Percentiles rank a stretch among this genome's conserved stretches.
Evolutionary conservation across 2,888 invertebrate species (phyloP).

Genomic region (Neria commutata): DNA sequence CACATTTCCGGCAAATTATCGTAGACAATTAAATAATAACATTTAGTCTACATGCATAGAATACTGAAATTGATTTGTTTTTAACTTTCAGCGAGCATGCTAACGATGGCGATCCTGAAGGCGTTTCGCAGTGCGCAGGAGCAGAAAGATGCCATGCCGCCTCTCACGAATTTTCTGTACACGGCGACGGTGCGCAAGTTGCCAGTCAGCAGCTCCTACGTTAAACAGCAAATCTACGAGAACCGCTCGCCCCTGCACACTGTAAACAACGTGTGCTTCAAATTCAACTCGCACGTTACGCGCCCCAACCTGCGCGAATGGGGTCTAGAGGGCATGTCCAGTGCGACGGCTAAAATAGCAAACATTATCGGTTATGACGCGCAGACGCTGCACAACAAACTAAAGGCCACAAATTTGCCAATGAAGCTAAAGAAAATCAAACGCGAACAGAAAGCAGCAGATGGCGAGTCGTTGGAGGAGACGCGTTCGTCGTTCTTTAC

Average conservation of each 20-base stretch:
- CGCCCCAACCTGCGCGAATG: slow-evolving; percentile 33
- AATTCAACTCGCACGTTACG: slow-evolving; percentile 32
- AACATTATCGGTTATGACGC: slow-evolving; percentile 31
- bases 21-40: too few relatives aligned
- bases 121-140: slow-evolving; percentile 1
- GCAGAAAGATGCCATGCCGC: neutral
- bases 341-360: slow-evolving; percentile 24
- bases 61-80: too few relatives aligned
- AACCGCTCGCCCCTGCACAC: slow-evolving; percentile 38
- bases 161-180: neutral
- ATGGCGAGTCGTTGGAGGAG: slow-evolving; percentile 21
- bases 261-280: slow-evolving; percentile 35
- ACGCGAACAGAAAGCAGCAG: neutral
- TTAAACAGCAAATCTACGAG: slow-evolving; percentile 34
- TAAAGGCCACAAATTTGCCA: slow-evolving; percentile 29
- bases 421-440: slow-evolving; percentile 26
- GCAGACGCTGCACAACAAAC: slow-evolving; percentile 22
- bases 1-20: too few relatives aligned
- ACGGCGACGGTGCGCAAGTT: slow-evolving; percentile 34
- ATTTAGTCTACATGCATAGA: too few relatives aligned
- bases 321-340: slow-evolving; percentile 32
- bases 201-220: slow-evolving; percentile 30
- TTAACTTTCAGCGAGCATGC: too few relatives aligned
- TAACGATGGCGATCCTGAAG: too few relatives aligned
- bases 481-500: slow-evolving; percentile 26